Base-by-base conservation (phyloP, 2,888 invertebrate genomes). In the Sisyra nigra region DNA sequence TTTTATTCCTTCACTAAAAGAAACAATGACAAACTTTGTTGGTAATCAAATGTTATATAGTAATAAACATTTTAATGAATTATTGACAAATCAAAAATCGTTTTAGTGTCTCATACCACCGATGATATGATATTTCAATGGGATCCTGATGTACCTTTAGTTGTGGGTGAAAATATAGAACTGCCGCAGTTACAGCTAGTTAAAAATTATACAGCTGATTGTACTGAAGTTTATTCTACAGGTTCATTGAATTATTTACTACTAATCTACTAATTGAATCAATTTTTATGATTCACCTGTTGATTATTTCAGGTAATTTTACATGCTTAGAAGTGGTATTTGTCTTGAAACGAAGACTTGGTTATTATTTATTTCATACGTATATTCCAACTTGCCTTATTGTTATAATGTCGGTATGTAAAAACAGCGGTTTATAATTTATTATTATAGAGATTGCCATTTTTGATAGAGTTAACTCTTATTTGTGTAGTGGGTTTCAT, bases 361-460 rank as follows among this genome's bases (percentile, higher is more conserved):
- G 91, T 2, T 92, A 91, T 62, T 91, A 89, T 58, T 69, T 92
- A 41, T 91, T 92, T 66, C 91, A 92, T 64, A 91, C 91, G 0
- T 92, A 92, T 59, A 84, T 92, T 55, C 92, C 92, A 3, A 91
- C 91, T 11, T 91, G 89, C 58, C 73, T 92, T 55, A 92, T 93
- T 54, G 93, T 92, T 48, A 89, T 92, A 44, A 89, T 92, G 87
- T 91, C 91, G 52, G 81, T 81, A 60, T 74, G 80, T 72, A 45
- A 4, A 3, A 6, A n/a, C n/a, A n/a, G n/a, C 2, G 18, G 8
- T 37, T 37, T 40, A 2, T 13, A 37, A 9, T 10, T 34, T 37
- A 13, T 41, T 38, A 8, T 32, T 9, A 48, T 45, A 19, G n/a
- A n/a, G n/a, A n/a, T n/a, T n/a, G 17, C 2, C 36, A 11, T 29